Evolutionary conservation across 2,797 vertebrate genomes (phyloP), one percentile per base, ranked within the genome.

Genomic region (Sorex maritimensis): DNA sequence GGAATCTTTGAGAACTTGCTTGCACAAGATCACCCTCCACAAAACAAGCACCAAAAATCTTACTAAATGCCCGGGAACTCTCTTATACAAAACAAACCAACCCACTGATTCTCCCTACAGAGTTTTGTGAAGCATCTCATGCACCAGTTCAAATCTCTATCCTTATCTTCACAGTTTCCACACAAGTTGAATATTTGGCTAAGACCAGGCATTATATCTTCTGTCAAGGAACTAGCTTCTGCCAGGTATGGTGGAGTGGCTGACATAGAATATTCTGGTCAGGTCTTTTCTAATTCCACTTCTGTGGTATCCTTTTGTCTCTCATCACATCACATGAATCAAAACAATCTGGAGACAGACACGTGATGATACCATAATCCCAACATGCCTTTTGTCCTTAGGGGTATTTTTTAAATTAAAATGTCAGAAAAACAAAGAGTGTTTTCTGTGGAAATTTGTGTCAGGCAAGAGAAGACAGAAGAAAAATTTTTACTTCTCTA

Each of bases 91-190:
- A 83, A 38, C 23, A 77, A 85, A 81, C 78, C 82, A 52, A 55
- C 28, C 34, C 14, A 74, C 49, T 74, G 21, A 44, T 52, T 72
- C 74, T 52, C 58, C 81, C 77, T 61, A 13, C 19, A 61, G 92
- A 5, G 28, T 80, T 94, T 81, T 91, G 63, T 44, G 80, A 94
- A 81, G 86, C 89, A 55, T 90, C 46, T 88, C 23, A 2, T 93
- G 90, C 78, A 90, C 73, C 55, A 10, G 23, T 84, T 95, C 96
- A 91, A 91, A 68, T 67, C 85, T 72, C 85, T 90, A 49, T 94
- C 80, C 67, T 52, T 81, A 21, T n/a, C 8, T 8, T 96, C 93
- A 96, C 75, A 96, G 34, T 96, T 96, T 95, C 87, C 96, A 97
- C 86, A 90, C 46, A 49, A 68, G 84, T 23, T 38, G 79, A 86